Evolutionary conservation across 2,888 invertebrate genomes (phyloP).

Genomic region (Eupeodes luniger): DNA sequence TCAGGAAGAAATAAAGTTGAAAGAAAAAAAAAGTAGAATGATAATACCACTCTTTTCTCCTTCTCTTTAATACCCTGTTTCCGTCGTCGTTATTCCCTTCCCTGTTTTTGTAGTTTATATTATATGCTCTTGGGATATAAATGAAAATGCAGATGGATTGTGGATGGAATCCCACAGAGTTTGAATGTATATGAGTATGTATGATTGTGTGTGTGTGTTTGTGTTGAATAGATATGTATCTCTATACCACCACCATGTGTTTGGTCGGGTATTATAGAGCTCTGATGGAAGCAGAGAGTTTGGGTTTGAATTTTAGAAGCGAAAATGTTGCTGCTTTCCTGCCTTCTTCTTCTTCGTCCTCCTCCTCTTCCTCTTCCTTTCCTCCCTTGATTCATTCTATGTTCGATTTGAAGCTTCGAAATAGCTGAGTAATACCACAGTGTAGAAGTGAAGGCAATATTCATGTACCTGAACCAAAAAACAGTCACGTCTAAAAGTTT

Average conservation of each 20-base stretch:
- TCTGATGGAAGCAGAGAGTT: conserved; percentile 53
- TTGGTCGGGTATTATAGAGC: conserved; percentile 18
- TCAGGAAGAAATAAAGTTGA: conserved; percentile 49
- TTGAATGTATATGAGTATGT: conserved; percentile 7
- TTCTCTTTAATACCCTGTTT: conserved; percentile 75
- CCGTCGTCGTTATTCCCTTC: conserved; percentile 67
- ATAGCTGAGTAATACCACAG: conserved; percentile 62
- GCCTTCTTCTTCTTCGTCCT: conserved; percentile 1
- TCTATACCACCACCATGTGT: conserved; percentile 57
- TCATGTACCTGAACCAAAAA: conserved; percentile 57
- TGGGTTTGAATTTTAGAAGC: conserved; percentile 49
- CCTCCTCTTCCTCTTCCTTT: too few relatives aligned
- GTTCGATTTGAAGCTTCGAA: conserved; percentile 56
- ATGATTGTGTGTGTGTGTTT: conserved; percentile 18
- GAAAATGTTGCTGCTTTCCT: conserved; percentile 39
- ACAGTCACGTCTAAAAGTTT: conserved; percentile 46
- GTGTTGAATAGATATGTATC: conserved; percentile 31
- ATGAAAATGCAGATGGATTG: conserved; percentile 76
- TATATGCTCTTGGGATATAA: conserved; percentile 75
- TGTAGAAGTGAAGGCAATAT: conserved; percentile 61
- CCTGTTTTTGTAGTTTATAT: conserved; percentile 58
- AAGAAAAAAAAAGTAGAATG: conserved; percentile 47
- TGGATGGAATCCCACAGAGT: conserved; percentile 72
- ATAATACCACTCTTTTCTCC: conserved; percentile 74
- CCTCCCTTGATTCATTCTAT: conserved; percentile 27